Base-by-base conservation (phyloP, 2,113 vertebrate genomes). In the Xenus cinereus region DNA sequence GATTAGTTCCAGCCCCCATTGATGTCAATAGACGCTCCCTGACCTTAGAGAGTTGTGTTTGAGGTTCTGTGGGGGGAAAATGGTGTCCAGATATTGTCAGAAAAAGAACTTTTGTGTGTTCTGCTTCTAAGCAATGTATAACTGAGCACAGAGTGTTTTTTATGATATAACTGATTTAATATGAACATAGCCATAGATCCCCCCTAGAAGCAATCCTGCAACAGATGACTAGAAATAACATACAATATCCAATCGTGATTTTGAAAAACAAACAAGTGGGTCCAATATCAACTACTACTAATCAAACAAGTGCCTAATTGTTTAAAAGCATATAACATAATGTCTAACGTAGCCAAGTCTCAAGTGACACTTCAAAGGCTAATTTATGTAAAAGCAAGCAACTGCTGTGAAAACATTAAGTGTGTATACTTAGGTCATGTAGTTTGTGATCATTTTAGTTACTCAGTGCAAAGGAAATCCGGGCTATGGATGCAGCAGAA, bases 401-500 rank as follows among this genome's bases (percentile, higher is more conserved):
- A 71, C 43, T 87, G 39, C 28, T 85, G 51, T 79, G 82, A 72
- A 94, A 95, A 88, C 72, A 50, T 0, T 39, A 68, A 81, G 48
- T 41, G 20, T 10, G 2, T 54, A 37, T 46, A 9, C 11, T 56
- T 30, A 24, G 35, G 39, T 82, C 43, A 46, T 4, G 4, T 33
- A 69, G 32, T 54, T 74, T 75, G 48, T 54, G 74, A 53, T 77
- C 5, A 6, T 81, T 95, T 76, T 62, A 91, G 35, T 87, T 11
- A 9, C 41, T 64, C 10, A 68, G 60, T 22, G 14, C 35, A 60
- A 56, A 80, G 76, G 81, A 94, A 92, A 87, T 93, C 27, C 2
- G 14, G 78, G 68, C 78, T 57, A 7, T 76, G 90, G 90, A 90
- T 63, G 72, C 68, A 97, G 86, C 62, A 90, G 51, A 66, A 96